Percentiles rank a stretch among this genome's conserved stretches.
Evolutionary conservation across 2,113 vertebrate species (phyloP).

Genomic region (Thinocorus orbignyianus): DNA sequence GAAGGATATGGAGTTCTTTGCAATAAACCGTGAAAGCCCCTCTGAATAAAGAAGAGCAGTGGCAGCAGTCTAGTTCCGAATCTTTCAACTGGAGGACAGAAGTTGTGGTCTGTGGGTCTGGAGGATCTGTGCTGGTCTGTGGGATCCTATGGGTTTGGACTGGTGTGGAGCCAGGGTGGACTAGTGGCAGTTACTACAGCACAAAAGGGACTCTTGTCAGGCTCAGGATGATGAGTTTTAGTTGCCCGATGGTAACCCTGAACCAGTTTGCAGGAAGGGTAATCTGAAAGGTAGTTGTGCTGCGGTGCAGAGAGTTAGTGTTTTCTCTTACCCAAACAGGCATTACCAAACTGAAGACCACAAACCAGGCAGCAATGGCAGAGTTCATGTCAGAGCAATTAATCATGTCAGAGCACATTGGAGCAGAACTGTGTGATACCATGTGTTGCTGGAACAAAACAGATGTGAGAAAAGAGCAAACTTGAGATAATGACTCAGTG

Average conservation of each 20-base stretch:
- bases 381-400: not conserved
- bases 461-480: not conserved
- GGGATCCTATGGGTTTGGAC: not conserved
- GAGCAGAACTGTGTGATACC: not conserved
- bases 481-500: not conserved
- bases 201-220: not conserved
- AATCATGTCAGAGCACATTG: not conserved
- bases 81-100: not conserved
- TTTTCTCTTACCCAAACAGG: not conserved
- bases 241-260: not conserved
- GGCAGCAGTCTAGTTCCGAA: not conserved
- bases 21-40: not conserved
- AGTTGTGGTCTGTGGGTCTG: rapidly evolving
- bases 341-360: not conserved
- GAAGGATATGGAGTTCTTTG: not conserved
- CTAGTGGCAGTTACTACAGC: not conserved
- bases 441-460: not conserved
- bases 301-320: not conserved
- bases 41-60: not conserved
- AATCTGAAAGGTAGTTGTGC: not conserved
- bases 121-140: not conserved
- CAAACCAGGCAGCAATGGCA: not conserved
- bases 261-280: not conserved
- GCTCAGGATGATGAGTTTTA: not conserved
- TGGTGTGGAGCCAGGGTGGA: not conserved